Evolutionary conservation across 23 tunicate species (phyloP), one percentile per base, ranked within the genome.

Genomic region (Ciona savignyi): DNA sequence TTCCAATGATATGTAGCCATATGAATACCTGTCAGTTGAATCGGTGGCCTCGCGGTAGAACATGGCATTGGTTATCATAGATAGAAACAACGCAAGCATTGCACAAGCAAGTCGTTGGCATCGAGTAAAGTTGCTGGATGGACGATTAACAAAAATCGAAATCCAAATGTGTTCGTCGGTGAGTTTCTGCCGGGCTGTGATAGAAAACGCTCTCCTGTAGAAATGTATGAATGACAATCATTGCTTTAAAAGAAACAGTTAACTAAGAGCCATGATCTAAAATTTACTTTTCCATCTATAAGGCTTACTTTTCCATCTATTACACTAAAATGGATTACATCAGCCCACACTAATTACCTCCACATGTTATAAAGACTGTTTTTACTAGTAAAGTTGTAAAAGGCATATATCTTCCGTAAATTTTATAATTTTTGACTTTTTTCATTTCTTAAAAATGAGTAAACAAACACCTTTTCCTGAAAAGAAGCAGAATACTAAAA

Each of bases 51-150:
- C 76, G 33, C 30, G 22, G 65, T 70, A 80, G 63, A 80, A 80
- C 84, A 80, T 80, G 19, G 77, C 84, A 42, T 71, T 80, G 0
- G 84, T 3, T 19, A 80, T 80, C 84, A 80, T 80, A 32, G 75
- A 26, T 0, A 80, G 84, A 34, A 80, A 80, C 30, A 80, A 62
- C 25, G 75, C 70, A 1, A 62, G 30, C 48, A 67, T 25, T 3
- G 67, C 84, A 63, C 84, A 80, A 32, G 84, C 84, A 19, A 80
- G 62, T 71, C 84, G 35, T 71, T 80, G 84, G 32, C 77, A 80
- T 60, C 84, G 34, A 62, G 84, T 80, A 30, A 80, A 80, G 56
- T 80, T 72, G 77, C 77, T 80, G 25, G 33, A 34, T 21, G 34
- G 25, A 63, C 42, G 77, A 74, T 71, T 80, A 29, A 51, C 66